Evolutionary conservation across 2,888 invertebrate genomes (phyloP), one percentile per base, ranked within the genome.

Genomic region (Monochamus alternatus): DNA sequence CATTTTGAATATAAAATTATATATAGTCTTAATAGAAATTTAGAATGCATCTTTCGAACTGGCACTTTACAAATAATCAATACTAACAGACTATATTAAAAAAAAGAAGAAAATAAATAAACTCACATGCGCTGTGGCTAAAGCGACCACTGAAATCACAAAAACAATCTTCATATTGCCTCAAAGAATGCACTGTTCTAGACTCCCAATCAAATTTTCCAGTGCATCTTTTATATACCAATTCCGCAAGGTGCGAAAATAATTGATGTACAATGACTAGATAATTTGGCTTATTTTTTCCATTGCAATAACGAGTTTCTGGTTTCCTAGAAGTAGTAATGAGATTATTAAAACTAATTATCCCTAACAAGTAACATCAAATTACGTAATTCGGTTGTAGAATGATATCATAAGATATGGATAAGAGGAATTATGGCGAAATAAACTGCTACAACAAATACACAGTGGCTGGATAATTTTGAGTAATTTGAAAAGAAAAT

Each of bases 301-400:
- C 59, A 58, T 47, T 47, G 44, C 7, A 5, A n/a, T 69, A 31
- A 38, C 30, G 10, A n/a, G 22, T 59, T 62, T 69, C 55, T 69
- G 69, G 58, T 31, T 69, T 31, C 60, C 22, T 69, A 59, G 60
- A 69, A 69, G 12, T 44, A 47, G 38, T 69, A 69, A 69, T 60
- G 60, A 69, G n/a, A 22, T 44, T 22, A 69, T 5, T 44, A 60
- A 30, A 69, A 66, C 38, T 44, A 47, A 60, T 60, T 60, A 60
- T 60, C 22, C 38, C 5, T 8, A n/a, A n/a, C 2, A 22, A 22
- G 22, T n/a, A 22, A 22, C 7, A 14, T 22, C 22, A 47, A 47
- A 22, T 55, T 55, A 55, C 7, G n/a, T 55, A 55, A 55, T 7
- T n/a, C 14, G 14, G 55, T 7, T 38, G 38, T 7, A 38, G 38